These are phyloP conservation scores for Ceratina calcarata DNA, from an alignment of 1,140 invertebrate species.

Conservation along the genomic window DNA sequence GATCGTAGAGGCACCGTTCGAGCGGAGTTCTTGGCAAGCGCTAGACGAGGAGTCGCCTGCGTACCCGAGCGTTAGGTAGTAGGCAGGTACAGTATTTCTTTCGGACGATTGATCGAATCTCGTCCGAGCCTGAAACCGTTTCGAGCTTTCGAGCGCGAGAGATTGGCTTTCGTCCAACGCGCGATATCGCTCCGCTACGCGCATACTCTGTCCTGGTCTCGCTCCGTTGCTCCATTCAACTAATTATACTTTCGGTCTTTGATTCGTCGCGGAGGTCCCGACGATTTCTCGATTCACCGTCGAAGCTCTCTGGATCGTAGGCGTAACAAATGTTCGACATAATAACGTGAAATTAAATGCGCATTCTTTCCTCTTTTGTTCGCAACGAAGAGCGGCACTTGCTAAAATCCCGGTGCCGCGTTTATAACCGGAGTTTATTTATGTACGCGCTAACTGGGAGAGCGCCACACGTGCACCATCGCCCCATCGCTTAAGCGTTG, in stretches of 20 bases:
- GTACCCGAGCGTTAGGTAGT: not conserved
- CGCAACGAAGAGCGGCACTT: slow-evolving; percentile 35
- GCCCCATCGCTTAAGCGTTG: not conserved
- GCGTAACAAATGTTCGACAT: too few relatives aligned
- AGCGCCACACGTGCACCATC: slow-evolving; percentile 64
- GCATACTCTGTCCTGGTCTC: not conserved
- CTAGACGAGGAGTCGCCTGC: slow-evolving; percentile 43
- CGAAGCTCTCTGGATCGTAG: too few relatives aligned
- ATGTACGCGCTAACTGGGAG: slow-evolving; percentile 58
- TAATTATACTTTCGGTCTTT: not conserved
- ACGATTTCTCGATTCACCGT: too few relatives aligned
- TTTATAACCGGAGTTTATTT: slow-evolving; percentile 62
- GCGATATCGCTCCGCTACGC: not conserved
- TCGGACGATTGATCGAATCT: slow-evolving; percentile 43
- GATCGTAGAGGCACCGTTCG: not conserved
- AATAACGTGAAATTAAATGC: not conserved
- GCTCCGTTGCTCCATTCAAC: not conserved
- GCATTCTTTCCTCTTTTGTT: slow-evolving; percentile 1
- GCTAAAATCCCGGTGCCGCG: slow-evolving; percentile 44
- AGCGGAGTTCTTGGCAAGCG: slow-evolving; percentile 34
- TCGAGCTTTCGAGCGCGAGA: slow-evolving; percentile 31
- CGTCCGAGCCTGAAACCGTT: slow-evolving; percentile 19
- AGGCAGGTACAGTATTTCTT: not conserved
- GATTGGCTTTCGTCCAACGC: slow-evolving; percentile 43
- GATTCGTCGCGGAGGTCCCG: too few relatives aligned